Percentiles rank a stretch among this genome's conserved stretches.
These are phyloP conservation scores for Sciurus carolinensis DNA, from an alignment of 2,797 vertebrate genomes.

Conservation along the genomic window DNA sequence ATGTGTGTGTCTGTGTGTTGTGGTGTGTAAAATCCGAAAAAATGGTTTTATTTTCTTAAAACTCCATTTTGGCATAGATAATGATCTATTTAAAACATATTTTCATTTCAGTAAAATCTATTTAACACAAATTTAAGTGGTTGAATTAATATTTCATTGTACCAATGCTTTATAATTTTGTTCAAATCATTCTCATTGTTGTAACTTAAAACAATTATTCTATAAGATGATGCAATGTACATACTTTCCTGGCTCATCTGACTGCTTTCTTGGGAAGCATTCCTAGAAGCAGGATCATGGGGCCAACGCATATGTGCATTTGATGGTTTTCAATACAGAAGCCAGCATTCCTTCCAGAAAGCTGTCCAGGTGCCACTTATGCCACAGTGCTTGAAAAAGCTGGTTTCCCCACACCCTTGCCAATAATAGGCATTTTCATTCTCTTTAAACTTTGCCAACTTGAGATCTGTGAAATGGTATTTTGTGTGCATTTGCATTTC, in stretches of 20 bases:
- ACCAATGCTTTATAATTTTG: background rate
- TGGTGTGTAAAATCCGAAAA: background rate
- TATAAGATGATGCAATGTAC: background rate
- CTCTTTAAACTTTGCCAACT: constrained; percentile 4
- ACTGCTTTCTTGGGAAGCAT: constrained; percentile 12
- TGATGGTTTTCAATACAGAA: background rate
- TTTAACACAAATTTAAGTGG: constrained; percentile 10
- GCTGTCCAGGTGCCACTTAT: background rate
- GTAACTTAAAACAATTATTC: background rate
- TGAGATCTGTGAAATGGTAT: background rate
- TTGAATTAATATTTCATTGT: constrained; percentile 10
- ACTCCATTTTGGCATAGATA: background rate
- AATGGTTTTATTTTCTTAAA: background rate
- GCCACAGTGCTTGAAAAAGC: background rate
- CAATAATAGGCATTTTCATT: background rate
- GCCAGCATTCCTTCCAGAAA: background rate
- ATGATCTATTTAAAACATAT: background rate
- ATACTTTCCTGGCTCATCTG: background rate
- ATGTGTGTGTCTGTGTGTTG: background rate
- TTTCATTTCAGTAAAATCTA: background rate
- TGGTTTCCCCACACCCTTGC: background rate
- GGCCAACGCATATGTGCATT: background rate
- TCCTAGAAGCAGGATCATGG: background rate
- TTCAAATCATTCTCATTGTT: constrained; percentile 22
- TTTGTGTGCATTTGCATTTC: constrained; percentile 50